Base-by-base conservation (phyloP, 2,888 invertebrate species). In the Oxytorus armatus region DNA sequence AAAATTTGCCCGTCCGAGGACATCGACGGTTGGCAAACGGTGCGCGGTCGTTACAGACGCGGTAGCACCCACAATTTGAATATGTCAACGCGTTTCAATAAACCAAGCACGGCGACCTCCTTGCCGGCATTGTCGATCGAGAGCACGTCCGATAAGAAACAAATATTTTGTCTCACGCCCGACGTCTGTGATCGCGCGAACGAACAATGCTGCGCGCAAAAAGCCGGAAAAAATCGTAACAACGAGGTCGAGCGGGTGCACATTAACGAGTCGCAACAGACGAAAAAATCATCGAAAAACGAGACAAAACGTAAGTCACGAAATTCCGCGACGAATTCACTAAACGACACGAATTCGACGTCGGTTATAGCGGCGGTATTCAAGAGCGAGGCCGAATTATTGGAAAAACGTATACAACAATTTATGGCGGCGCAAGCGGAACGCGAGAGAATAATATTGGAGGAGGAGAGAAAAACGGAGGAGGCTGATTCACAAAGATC, bases 21-120 rank as follows among this genome's bases (percentile, higher is more conserved):
- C 14, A n/a, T n/a, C n/a, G 96, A 96, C 84, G 98, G 98, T 0
- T 98, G 98, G 98, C 94, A 97, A 82, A 98, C 97, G 0, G 98
- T 98, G 0, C 96, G 97, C 86, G 95, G 96, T 57, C 94, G 96
- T 44, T 94, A 93, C 0, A 93, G 96, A 25, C 93, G 95, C 61
- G 94, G 94, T 0, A 95, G 95, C 88, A 94, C 95, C 14, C 94
- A 95, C 76, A 92, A 92, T 85, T 91, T 93, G 0, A 93, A 93
- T 82, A 92, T 93, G 85, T 93, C 95, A 0, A 96, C 95, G 81
- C 94, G 97, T 79, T 97, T 96, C 88, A 94, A 96, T 87, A 96
- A 96, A 89, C 96, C 97, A 0, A 96, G 96, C 1, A 96, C 96
- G 0, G 97, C 97, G 0, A 96, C 96, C 0, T 97, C 97, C 82